Conservation (phyloP, 2,888 invertebrate species). For the Zele albiditarsus region DNA sequence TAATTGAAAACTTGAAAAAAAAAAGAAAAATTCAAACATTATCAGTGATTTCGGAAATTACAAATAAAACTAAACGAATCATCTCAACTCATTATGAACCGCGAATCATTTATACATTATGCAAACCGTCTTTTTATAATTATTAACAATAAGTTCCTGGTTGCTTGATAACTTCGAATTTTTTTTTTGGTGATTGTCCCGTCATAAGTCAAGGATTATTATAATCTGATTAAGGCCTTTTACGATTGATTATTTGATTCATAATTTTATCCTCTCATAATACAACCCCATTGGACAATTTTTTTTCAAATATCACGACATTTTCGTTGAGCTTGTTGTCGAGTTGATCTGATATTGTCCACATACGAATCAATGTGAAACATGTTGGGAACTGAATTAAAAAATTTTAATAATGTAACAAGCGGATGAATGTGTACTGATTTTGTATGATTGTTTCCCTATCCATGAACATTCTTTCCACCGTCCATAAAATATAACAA, state of each 20-base stretch:
- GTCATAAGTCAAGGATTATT: background rate
- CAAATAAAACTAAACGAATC: background rate
- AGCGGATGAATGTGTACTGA: too few relatives aligned
- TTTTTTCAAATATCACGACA: background rate
- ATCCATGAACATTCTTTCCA: too few relatives aligned
- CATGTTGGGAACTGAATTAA: too few relatives aligned
- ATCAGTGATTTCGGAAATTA: background rate
- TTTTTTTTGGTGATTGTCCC: slow-evolving; percentile 16
- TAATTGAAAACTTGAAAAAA: background rate
- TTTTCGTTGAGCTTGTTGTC: background rate
- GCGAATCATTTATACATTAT: background rate
- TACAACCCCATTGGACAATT: background rate
- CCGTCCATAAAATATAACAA: too few relatives aligned
- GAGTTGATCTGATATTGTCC: background rate
- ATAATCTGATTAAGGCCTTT: background rate
- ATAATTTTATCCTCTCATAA: background rate
- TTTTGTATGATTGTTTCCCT: too few relatives aligned
- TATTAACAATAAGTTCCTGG: background rate
- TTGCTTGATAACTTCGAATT: background rate
- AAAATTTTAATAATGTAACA: too few relatives aligned
- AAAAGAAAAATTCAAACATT: background rate
- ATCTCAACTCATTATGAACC: background rate
- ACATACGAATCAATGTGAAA: too few relatives aligned
- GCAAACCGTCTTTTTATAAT: background rate
- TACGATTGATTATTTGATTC: background rate